These are phyloP conservation scores for Drosophila birchii DNA, from an alignment of 2,888 invertebrate genomes.

Conservation along the genomic window DNA sequence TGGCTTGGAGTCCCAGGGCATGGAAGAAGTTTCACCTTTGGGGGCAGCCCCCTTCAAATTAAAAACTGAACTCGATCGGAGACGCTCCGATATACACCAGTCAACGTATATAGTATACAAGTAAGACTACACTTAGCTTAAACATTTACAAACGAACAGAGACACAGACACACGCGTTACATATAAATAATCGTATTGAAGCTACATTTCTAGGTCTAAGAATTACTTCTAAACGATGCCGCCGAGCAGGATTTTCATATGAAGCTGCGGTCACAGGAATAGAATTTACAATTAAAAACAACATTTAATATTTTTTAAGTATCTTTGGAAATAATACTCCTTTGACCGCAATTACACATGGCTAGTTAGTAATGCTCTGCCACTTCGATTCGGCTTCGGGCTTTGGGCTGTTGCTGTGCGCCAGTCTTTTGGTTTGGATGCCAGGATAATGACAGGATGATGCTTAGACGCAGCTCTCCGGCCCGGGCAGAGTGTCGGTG, in stretches of 20 bases:
- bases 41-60: slow-evolving; percentile 18
- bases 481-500: slow-evolving; percentile 93
- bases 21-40: slow-evolving; percentile 34
- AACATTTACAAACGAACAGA: slow-evolving; percentile 73
- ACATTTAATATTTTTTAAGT: background rate
- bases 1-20: slow-evolving; percentile 7
- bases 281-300: background rate
- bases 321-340: background rate
- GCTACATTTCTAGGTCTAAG: slow-evolving; percentile 52
- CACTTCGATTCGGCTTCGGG: slow-evolving; percentile 39
- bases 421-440: slow-evolving; percentile 76
- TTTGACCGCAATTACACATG: slow-evolving; percentile 16
- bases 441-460: slow-evolving; percentile 49
- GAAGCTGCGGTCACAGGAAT: background rate
- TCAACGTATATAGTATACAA: slow-evolving; percentile 37
- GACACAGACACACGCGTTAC: slow-evolving; percentile 47
- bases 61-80: slow-evolving; percentile 7
- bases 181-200: slow-evolving; percentile 63
- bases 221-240: slow-evolving; percentile 50
- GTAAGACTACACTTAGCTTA: slow-evolving; percentile 64
- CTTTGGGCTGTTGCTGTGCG: slow-evolving; percentile 68
- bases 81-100: slow-evolving; percentile 22
- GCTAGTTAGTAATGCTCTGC: slow-evolving; percentile 33
- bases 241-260: slow-evolving; percentile 32
- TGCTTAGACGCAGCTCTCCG: slow-evolving; percentile 93